These are phyloP conservation scores for Hippocampus barbouri DNA, from an alignment of 2,113 vertebrate species.

Conservation along the genomic window DNA sequence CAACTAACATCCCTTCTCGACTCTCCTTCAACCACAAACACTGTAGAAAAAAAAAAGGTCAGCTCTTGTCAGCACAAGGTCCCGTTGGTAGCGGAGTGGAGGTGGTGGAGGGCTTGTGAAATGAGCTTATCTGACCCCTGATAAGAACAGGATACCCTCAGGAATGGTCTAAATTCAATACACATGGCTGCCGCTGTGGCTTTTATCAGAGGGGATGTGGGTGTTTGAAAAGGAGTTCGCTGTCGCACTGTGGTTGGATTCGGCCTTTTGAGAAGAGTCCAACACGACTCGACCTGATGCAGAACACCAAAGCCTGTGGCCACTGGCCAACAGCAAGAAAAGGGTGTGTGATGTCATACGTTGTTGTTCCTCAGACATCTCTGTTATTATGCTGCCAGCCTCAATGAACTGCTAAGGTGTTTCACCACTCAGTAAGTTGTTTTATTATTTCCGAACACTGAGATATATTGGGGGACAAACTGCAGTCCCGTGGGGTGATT, in stretches of 20 bases:
- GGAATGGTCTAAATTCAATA: slow-evolving; percentile 54
- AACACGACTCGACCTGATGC: slow-evolving; percentile 14
- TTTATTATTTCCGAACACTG: slow-evolving; percentile 46
- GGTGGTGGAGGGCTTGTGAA: slow-evolving; percentile 57
- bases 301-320: neutral
- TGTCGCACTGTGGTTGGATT: slow-evolving; percentile 16
- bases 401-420: slow-evolving; percentile 48
- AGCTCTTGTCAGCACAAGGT: slow-evolving; percentile 19
- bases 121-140: slow-evolving; percentile 63
- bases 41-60: slow-evolving; percentile 18
- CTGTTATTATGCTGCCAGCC: slow-evolving; percentile 43
- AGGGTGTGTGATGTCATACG: slow-evolving; percentile 26
- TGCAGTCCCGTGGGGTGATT: neutral
- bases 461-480: slow-evolving; percentile 47
- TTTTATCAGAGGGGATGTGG: slow-evolving; percentile 47
- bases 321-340: slow-evolving; percentile 19
- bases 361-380: slow-evolving; percentile 32
- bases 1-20: neutral
- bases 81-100: slow-evolving; percentile 37
- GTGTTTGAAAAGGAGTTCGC: slow-evolving; percentile 32
- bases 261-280: slow-evolving; percentile 10
- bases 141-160: slow-evolving; percentile 64
- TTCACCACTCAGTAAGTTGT: slow-evolving; percentile 46
- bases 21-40: slow-evolving; percentile 14
- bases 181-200: slow-evolving; percentile 47